Base-by-base conservation (phyloP, 1,140 invertebrate genomes). In the Drosophila bocqueti region DNA sequence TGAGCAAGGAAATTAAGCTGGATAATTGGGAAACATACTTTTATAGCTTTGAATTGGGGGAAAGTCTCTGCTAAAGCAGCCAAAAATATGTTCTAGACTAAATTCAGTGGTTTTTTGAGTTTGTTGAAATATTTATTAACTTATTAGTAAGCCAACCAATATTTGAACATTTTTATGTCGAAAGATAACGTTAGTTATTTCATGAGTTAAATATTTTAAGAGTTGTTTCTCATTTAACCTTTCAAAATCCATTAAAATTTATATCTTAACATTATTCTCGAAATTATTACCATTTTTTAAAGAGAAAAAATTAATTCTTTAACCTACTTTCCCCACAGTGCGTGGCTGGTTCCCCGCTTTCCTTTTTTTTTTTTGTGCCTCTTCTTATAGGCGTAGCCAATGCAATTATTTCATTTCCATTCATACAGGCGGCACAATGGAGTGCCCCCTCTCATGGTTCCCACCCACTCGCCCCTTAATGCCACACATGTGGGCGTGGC, bases 341-440 rank as follows among this genome's bases (percentile, higher is more conserved):
- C 38, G 63, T 31, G 21, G 29, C 62, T 16, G n/a, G 46, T 26
- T 59, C 38, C 16, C 15, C 7, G 1, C 1, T 36, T 49, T 26
- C 50, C 66, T 69, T 34, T 50, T 74, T 79, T 74, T 79, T 69
- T 79, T 65, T 62, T 67, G 24, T 67, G 31, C 61, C 45, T 62
- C 46, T 59, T 62, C 18, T 58, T 52, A 55, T 75, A 89, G 83
- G 84, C 84, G 78, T 79, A 81, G 84, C 85, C 76, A 90, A 75
- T 89, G 84, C 84, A 89, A 89, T 89, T 89, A 89, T 89, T 90
- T 73, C 69, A 69, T 84, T 84, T 89, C 42, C 78, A 83, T 62
- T 76, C 55, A 61, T 72, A 87, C 64, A 84, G 63, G 49, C 66
- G 24, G 47, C 21, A 31, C 47, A 55, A 55, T 55, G 34, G 34